phyloP scores from a whole-genome alignment of 2,113 vertebrate species.

The Bubo blakistoni region DNA sequence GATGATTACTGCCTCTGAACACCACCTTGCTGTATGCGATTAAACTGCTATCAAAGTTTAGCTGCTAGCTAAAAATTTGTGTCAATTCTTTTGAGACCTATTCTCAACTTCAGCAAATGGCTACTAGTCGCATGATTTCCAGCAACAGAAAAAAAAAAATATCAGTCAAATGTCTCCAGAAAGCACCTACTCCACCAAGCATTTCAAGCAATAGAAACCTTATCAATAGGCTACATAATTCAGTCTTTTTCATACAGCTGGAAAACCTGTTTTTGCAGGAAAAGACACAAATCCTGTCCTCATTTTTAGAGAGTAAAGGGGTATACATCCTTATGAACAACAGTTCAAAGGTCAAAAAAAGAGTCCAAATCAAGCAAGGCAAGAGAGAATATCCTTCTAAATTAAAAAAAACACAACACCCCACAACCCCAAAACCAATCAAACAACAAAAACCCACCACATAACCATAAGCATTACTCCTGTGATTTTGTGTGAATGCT shows the following conservation, averaged over 20 bases:
- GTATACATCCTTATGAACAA: neutral
- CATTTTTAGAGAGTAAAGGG: neutral
- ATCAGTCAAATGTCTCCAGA: neutral
- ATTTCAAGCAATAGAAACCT: neutral
- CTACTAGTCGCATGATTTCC: neutral
- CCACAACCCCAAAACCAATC: neutral
- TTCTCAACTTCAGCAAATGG: neutral
- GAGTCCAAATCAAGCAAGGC: neutral
- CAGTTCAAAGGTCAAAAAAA: neutral
- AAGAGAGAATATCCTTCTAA: neutral
- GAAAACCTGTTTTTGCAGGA: neutral
- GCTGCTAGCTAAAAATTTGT: neutral
- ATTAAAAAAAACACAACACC: neutral
- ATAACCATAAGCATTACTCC: neutral
- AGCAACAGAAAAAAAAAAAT: neutral
- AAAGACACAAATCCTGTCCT: neutral
- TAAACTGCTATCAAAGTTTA: neutral
- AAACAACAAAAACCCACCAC: no score
- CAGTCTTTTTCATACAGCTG: neutral
- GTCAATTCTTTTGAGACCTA: neutral
- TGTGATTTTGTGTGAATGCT: neutral
- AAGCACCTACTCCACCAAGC: neutral
- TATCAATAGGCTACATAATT: neutral
- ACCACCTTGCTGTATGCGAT: neutral
- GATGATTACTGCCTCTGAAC: neutral